Conservation (phyloP, 2,797 vertebrate genomes). For the Bovichtus variegatus region DNA sequence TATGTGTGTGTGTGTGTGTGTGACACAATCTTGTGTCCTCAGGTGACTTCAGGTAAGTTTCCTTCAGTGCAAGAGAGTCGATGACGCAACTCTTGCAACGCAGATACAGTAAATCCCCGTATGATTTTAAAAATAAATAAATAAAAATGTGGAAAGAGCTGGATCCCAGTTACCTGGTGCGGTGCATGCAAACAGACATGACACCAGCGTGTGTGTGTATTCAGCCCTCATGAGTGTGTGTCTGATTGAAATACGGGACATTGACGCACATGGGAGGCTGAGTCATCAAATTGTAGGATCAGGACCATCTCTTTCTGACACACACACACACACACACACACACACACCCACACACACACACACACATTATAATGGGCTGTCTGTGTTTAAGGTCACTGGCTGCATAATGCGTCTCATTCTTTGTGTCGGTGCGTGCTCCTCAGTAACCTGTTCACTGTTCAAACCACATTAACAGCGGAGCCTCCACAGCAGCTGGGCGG, state of each 20-base stretch:
- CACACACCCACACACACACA: not conserved
- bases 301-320: conserved; percentile 35
- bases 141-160: not conserved
- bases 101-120: no score
- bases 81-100: not conserved
- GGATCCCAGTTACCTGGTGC: no score
- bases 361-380: conserved; percentile 5
- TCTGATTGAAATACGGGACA: conserved; percentile 13
- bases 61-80: not conserved
- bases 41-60: not conserved
- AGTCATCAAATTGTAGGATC: conserved; percentile 62
- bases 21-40: not conserved
- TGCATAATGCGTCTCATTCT: conserved; percentile 17
- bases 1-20: no score
- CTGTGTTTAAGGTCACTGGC: conserved; percentile 17
- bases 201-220: no score
- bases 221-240: not conserved
- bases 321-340: conserved; percentile 2
- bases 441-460: conserved; percentile 19
- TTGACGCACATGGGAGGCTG: conserved; percentile 61
- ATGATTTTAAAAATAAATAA: no score
- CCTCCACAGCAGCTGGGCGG: not conserved
- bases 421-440: not conserved
- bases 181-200: not conserved
- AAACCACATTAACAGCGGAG: not conserved